Percentiles rank a stretch among this genome's conserved stretches.
These are phyloP conservation scores for Oscheius onirici DNA, from an alignment of 2,888 invertebrate genomes.

Conservation along the genomic window DNA sequence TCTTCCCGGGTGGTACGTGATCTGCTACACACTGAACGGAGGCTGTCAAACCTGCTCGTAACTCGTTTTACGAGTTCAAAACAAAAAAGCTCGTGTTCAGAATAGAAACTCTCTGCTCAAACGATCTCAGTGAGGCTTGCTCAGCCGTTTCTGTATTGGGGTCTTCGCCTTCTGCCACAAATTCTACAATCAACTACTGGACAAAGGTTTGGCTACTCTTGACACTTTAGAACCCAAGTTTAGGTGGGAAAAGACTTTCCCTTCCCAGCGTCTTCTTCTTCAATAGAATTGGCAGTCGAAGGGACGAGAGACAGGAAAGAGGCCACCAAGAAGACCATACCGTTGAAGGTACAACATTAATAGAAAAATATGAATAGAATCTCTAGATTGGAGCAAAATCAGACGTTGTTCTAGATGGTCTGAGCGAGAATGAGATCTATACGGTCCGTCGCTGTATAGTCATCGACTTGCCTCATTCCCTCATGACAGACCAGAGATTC, in stretches of 20 bases:
- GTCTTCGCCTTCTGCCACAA: conserved; percentile 27
- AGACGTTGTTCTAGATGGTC: conserved; percentile 5
- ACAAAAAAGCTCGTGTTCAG: not conserved
- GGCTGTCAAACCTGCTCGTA: conserved; percentile 33
- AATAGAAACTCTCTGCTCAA: conserved; percentile 24
- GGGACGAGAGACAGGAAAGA: not conserved
- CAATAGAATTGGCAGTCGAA: conserved; percentile 8
- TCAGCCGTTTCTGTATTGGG: conserved; percentile 10
- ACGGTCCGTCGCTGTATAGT: conserved; percentile 17
- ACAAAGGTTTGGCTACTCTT: conserved; percentile 10
- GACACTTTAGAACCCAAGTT: not conserved
- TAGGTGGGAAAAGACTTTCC: conserved; percentile 18
- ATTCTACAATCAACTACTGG: conserved; percentile 27
- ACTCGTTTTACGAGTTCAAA: not conserved
- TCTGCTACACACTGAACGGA: conserved; percentile 19
- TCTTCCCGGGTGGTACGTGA: conserved; percentile 29
- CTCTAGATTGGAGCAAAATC: conserved; percentile 1
- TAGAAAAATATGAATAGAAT: not conserved
- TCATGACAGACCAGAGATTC: conserved; percentile 5
- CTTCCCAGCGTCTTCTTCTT: conserved; percentile 11
- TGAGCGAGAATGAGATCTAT: conserved; percentile 23
- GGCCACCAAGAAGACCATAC: not conserved
- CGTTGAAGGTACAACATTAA: not conserved
- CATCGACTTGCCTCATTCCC: conserved; percentile 6
- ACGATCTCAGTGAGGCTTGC: conserved; percentile 25